Percentiles rank a stretch among this genome's conserved stretches.
phyloP scores from a whole-genome alignment of 2,888 invertebrate genomes.

The Drepanosiphum platanoidis region DNA sequence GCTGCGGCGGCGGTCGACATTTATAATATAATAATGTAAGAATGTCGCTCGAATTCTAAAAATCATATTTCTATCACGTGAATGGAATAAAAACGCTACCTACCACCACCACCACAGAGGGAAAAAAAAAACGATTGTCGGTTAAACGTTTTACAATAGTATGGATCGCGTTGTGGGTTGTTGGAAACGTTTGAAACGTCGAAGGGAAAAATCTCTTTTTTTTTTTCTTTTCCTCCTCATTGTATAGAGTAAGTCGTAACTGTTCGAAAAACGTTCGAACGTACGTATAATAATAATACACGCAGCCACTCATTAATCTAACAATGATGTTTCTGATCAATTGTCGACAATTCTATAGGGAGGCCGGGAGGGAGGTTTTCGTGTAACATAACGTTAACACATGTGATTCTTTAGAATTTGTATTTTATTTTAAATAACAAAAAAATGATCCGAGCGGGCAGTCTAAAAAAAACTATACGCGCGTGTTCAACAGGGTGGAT shows the following conservation, averaged over 20 bases:
- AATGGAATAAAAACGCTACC: conserved; percentile 38
- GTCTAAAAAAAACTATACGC: conserved; percentile 27
- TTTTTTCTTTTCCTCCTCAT: too few relatives aligned
- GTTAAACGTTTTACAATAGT: conserved; percentile 60
- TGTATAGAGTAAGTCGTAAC: conserved; percentile 39
- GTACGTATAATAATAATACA: conserved; percentile 33
- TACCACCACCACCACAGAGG: conserved; percentile 3
- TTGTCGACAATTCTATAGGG: conserved; percentile 50
- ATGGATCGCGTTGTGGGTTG: conserved; percentile 36
- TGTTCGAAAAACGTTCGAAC: conserved; percentile 1
- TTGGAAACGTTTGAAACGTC: conserved; percentile 33
- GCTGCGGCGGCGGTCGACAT: conserved; percentile 19
- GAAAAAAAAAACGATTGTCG: conserved; percentile 54
- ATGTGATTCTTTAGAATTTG: conserved; percentile 39
- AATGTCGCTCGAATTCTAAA: conserved; percentile 41
- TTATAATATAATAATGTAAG: conserved; percentile 38
- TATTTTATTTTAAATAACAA: conserved; percentile 46
- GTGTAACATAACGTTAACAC: conserved; percentile 45
- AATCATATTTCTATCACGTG: conserved; percentile 45
- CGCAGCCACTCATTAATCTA: conserved; percentile 55
- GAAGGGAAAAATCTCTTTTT: conserved; percentile 43
- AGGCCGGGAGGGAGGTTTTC: conserved; percentile 14
- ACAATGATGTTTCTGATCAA: conserved; percentile 52
- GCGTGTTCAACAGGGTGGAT: conserved; percentile 31
- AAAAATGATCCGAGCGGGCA: conserved; percentile 25